Conservation (phyloP, 2,888 invertebrate genomes). For the Toxonevra muliebris region DNA sequence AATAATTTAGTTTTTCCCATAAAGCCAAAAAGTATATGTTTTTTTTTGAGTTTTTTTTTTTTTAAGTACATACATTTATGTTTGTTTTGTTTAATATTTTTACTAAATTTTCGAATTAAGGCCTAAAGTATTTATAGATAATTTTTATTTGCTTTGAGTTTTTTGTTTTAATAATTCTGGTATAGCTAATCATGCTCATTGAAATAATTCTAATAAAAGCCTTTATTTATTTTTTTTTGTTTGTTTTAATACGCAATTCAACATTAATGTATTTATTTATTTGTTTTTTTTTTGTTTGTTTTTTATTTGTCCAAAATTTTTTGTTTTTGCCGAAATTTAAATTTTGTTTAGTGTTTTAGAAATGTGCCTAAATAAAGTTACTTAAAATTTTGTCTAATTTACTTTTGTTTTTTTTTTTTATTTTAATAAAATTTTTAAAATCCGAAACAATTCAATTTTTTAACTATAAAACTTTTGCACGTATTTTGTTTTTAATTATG, state of each 20-base stretch:
- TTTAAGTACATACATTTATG: slow-evolving; percentile 1
- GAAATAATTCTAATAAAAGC: slow-evolving; percentile 60
- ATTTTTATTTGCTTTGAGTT: slow-evolving; percentile 25
- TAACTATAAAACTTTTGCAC: slow-evolving; percentile 61
- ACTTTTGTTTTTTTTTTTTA: slow-evolving; percentile 28
- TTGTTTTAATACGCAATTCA: slow-evolving; percentile 38
- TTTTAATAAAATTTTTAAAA: slow-evolving; percentile 52
- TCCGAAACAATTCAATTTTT: slow-evolving; percentile 52
- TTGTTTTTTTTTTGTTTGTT: slow-evolving; percentile 39
- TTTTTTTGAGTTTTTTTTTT: slow-evolving; percentile 45
- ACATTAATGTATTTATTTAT: slow-evolving; percentile 25
- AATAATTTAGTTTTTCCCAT: slow-evolving; percentile 14
- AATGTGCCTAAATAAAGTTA: slow-evolving; percentile 55
- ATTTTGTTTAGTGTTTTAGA: slow-evolving; percentile 34
- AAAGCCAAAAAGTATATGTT: slow-evolving; percentile 20
- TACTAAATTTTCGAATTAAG: slow-evolving; percentile 40
- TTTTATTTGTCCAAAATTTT: slow-evolving; percentile 30
- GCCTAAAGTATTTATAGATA: slow-evolving; percentile 49
- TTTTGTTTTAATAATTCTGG: slow-evolving; percentile 38
- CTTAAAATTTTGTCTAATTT: slow-evolving; percentile 58
- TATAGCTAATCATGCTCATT: slow-evolving; percentile 51
- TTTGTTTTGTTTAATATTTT: slow-evolving; percentile 7
- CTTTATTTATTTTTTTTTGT: slow-evolving; percentile 42
- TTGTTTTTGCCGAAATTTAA: slow-evolving; percentile 38
- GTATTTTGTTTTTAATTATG: slow-evolving; percentile 35